Evolutionary conservation across 2,113 vertebrate genomes (phyloP), one percentile per base, ranked within the genome.

Genomic region (Amblyopsis rosae): DNA sequence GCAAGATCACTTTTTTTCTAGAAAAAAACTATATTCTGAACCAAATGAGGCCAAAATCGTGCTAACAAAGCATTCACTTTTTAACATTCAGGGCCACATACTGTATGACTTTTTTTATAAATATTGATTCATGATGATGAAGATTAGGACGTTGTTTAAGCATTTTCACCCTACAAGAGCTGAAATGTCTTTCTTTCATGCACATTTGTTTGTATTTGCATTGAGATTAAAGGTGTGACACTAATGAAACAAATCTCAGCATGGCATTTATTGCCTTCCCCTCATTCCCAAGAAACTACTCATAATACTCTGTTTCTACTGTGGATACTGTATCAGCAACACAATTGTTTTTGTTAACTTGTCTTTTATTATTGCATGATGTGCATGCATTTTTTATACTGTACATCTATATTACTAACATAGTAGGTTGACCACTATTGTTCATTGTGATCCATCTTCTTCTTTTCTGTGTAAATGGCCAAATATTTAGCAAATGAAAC

Each of bases 261-360:
- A 35, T 5, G 32, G 26, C 35, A 70, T 32, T 70, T 77, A 77
- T 84, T 80, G 45, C 65, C 72, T 76, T 78, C 61, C 56, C 64
- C 62, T 82, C 67, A 70, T 64, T 72, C 69, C 12, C 79, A 47
- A 65, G 72, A 66, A 82, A 64, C 68, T 70, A 59, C 82, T 63
- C 9, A n/a, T 63, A 63, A 68, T 71, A 64, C 77, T 62, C 60
- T 65, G 59, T 73, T 64, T 76, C 49, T 51, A 15, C 35, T 6
- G 35, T 41, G 6, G 35, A 26, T 26, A 26, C 26, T 26, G 26
- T 26, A 26, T 26, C 26, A 26, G 26, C 26, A 26, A 26, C 26
- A 26, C 26, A 3, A 26, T 26, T 26, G 2, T 26, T 26, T 26
- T 26, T 41, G 35, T 41, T 41, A 41, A 41, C 35, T 8, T 5